These are phyloP conservation scores for Sebastes ruberrimus DNA, from an alignment of 2,797 vertebrate species.

Conservation along the genomic window DNA sequence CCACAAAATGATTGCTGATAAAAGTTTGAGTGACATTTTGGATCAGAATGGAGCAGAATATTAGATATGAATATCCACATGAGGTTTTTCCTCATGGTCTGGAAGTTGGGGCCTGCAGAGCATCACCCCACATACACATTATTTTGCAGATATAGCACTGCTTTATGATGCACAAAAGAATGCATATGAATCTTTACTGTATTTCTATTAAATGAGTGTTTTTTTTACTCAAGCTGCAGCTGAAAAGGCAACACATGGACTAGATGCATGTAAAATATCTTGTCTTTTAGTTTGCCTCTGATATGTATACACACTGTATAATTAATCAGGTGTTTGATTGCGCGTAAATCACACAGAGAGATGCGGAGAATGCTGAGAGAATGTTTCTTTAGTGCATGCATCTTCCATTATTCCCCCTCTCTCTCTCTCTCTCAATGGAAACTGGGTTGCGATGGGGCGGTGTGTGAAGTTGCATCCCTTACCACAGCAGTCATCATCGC, in stretches of 20 bases:
- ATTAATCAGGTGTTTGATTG: slow-evolving; percentile 72
- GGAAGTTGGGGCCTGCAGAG: slow-evolving; percentile 23
- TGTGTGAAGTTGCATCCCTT: slow-evolving; percentile 78
- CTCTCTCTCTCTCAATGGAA: slow-evolving; percentile 35
- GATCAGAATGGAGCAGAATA: not conserved
- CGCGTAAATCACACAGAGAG: slow-evolving; percentile 73
- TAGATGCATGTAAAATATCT: not conserved
- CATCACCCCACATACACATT: not conserved
- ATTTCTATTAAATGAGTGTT: not conserved
- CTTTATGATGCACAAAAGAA: not conserved
- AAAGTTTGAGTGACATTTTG: not conserved
- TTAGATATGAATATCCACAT: not conserved
- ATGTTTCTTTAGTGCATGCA: slow-evolving; percentile 78
- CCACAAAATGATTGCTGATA: not conserved
- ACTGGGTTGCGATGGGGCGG: slow-evolving; percentile 67
- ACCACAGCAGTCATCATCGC: slow-evolving; percentile 72
- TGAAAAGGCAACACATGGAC: not conserved
- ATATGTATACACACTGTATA: slow-evolving; percentile 45
- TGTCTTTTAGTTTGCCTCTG: slow-evolving; percentile 20
- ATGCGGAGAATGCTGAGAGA: slow-evolving; percentile 80
- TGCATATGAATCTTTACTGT: not conserved
- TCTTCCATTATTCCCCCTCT: not conserved
- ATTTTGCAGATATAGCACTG: not conserved
- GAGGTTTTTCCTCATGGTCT: not conserved
- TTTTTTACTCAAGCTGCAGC: not conserved